phyloP scores from a whole-genome alignment of 2,797 vertebrate species.

The Onychomys leucogaster region DNA sequence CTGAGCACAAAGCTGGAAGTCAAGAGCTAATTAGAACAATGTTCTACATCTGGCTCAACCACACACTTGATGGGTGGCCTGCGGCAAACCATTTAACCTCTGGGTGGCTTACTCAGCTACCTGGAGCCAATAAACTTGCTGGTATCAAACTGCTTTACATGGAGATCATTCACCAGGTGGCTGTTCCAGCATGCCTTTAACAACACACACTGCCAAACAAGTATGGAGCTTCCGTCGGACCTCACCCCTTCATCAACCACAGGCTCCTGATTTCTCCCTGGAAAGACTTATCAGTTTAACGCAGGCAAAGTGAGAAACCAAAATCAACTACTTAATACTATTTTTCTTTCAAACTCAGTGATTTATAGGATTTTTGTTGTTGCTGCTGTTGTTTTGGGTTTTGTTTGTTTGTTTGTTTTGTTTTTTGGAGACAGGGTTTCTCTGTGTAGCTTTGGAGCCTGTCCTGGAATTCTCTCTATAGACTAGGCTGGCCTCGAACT shows the following conservation, averaged over 20 bases:
- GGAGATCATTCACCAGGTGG: slow-evolving; percentile 22
- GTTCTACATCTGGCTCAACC: slow-evolving; percentile 54
- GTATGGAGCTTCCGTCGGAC: not conserved
- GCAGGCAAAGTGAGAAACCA: slow-evolving; percentile 42
- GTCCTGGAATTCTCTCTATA: too few relatives aligned
- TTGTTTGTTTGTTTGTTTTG: too few relatives aligned
- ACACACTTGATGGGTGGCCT: slow-evolving; percentile 61
- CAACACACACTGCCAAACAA: slow-evolving; percentile 30
- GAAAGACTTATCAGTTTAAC: not conserved
- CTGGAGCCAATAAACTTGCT: slow-evolving; percentile 29
- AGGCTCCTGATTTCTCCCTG: not conserved
- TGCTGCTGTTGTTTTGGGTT: too few relatives aligned
- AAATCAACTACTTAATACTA: slow-evolving; percentile 39
- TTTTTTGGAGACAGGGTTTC: too few relatives aligned
- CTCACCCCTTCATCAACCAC: not conserved
- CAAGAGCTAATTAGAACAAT: slow-evolving; percentile 57
- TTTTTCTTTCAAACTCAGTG: slow-evolving; percentile 29
- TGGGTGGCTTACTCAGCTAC: slow-evolving; percentile 45
- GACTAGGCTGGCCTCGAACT: too few relatives aligned
- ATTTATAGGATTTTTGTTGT: not conserved
- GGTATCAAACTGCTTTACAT: slow-evolving; percentile 47
- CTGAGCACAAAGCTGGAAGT: slow-evolving; percentile 52
- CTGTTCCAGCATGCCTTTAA: slow-evolving; percentile 19
- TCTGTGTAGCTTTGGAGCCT: too few relatives aligned
- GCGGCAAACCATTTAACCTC: slow-evolving; percentile 40